Evolutionary conservation across 2,888 invertebrate genomes (phyloP).

Genomic region (Nipponacmea schrenckii): DNA sequence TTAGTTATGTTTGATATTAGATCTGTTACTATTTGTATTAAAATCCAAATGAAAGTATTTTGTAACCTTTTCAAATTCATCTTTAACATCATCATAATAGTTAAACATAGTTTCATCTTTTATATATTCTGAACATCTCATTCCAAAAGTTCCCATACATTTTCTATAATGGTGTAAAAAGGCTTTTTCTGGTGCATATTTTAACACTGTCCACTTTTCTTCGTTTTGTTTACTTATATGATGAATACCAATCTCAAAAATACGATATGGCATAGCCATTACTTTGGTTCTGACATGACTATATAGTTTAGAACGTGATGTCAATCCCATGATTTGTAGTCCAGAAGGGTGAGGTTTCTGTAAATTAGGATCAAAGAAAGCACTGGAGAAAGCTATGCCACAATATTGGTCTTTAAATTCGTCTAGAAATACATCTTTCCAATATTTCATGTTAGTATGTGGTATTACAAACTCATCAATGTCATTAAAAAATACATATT

Average conservation of each 20-base stretch:
- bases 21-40: no score
- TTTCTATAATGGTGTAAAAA: constrained; percentile 62
- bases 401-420: constrained; percentile 38
- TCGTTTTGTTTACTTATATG: constrained; percentile 67
- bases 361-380: constrained; percentile 56
- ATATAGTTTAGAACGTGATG: constrained; percentile 34
- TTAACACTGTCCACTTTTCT: constrained; percentile 52
- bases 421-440: constrained; percentile 34
- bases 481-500: constrained; percentile 55
- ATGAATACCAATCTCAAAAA: constrained; percentile 69
- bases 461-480: constrained; percentile 62
- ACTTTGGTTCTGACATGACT: constrained; percentile 65
- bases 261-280: constrained; percentile 62
- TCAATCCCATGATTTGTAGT: constrained; percentile 33
- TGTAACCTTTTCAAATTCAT: background rate
- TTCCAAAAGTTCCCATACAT: constrained; percentile 60
- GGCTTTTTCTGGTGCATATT: constrained; percentile 42
- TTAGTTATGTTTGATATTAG: no score
- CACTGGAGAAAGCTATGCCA: constrained; percentile 58
- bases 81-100: constrained; percentile 29
- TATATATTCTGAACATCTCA: constrained; percentile 39
- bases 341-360: constrained; percentile 31
- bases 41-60: no score
- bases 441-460: constrained; percentile 36
- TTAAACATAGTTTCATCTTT: constrained; percentile 35